Evolutionary conservation across 2,888 invertebrate species (phyloP).

Genomic region (Aspidiotus destructor): DNA sequence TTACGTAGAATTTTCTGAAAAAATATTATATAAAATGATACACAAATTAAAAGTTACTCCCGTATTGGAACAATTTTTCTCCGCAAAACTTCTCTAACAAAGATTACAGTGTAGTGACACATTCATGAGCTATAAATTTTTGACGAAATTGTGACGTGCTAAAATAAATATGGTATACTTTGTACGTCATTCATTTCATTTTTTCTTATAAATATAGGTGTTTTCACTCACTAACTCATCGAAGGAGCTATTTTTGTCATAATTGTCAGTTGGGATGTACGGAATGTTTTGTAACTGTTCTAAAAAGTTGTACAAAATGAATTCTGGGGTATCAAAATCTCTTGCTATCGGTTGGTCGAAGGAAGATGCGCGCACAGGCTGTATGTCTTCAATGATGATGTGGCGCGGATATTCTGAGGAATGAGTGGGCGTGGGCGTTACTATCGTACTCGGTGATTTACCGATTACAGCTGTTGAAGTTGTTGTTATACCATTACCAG

Average conservation of each 20-base stretch:
- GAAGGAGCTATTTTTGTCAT: conserved; percentile 15
- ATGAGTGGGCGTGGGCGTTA: background rate
- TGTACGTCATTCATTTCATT: too few species aligned
- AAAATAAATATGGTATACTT: too few species aligned
- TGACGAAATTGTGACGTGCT: too few species aligned
- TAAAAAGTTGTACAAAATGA: conserved; percentile 22
- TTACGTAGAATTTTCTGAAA: too few species aligned
- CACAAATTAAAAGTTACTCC: too few species aligned
- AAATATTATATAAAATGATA: too few species aligned
- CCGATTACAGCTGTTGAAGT: background rate
- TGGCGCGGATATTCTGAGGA: conserved; percentile 7
- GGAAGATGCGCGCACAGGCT: background rate
- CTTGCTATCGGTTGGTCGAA: background rate
- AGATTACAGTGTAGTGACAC: too few species aligned
- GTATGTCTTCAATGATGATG: background rate
- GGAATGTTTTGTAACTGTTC: conserved; percentile 5
- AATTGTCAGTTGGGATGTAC: conserved; percentile 6
- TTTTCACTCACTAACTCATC: conserved; percentile 19
- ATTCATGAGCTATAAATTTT: too few species aligned
- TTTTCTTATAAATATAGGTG: conserved; percentile 1
- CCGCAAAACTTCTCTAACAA: too few species aligned
- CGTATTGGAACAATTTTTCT: too few species aligned
- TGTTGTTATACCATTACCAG: background rate
- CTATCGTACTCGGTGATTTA: background rate
- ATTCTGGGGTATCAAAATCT: conserved; percentile 14